phyloP scores from a whole-genome alignment of 53 echinoderm and acorn worm genomes.

The Stichopus horrens region DNA sequence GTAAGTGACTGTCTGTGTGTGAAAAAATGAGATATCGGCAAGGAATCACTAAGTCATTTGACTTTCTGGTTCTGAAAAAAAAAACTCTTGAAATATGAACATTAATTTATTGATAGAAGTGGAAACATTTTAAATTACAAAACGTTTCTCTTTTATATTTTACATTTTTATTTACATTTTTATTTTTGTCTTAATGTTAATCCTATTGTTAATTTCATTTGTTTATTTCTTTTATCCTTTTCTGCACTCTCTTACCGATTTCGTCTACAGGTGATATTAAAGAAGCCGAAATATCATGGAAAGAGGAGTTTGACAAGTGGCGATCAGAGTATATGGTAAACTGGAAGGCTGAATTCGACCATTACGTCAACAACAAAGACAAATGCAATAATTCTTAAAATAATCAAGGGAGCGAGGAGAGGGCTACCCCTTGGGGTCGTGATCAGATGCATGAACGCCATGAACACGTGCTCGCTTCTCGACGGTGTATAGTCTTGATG shows the following conservation, averaged over 20 bases:
- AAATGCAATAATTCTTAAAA: conserved; percentile 40
- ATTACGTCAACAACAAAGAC: conserved; percentile 81
- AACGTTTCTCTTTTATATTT: not conserved
- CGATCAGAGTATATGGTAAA: conserved; percentile 95
- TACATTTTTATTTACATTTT: conserved; percentile 2
- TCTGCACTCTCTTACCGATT: not conserved
- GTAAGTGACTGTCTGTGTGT: too few relatives aligned
- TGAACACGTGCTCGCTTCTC: not conserved
- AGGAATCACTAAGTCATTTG: too few relatives aligned
- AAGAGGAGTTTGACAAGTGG: conserved; percentile 91
- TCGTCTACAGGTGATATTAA: conserved; percentile 63
- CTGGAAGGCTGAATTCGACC: conserved; percentile 94
- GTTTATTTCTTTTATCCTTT: not conserved
- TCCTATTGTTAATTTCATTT: not conserved
- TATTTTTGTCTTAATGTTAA: not conserved
- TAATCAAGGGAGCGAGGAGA: not conserved
- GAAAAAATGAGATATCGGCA: too few relatives aligned
- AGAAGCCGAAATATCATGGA: conserved; percentile 91
- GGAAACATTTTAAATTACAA: not conserved
- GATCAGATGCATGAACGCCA: not conserved
- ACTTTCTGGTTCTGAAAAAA: too few relatives aligned
- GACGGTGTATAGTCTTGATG: not conserved
- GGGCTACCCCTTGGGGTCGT: not conserved
- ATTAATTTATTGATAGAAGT: too few relatives aligned
- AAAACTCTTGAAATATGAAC: too few relatives aligned